These are phyloP conservation scores for Micoletzkya japonica DNA, from an alignment of 2,888 invertebrate genomes.

Conservation along the genomic window DNA sequence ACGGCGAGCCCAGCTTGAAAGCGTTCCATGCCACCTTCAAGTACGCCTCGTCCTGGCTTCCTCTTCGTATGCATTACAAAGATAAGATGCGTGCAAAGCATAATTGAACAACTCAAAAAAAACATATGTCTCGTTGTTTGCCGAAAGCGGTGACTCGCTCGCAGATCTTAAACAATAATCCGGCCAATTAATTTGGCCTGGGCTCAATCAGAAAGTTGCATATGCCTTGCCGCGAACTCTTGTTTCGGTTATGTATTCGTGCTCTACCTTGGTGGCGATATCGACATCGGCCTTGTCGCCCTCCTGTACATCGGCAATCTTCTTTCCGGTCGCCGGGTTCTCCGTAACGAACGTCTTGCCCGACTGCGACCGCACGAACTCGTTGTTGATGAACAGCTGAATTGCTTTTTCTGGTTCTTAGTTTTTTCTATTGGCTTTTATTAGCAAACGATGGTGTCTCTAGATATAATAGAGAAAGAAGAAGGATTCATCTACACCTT, in stretches of 20 bases:
- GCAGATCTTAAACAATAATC: too few species aligned
- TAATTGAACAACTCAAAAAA: neutral
- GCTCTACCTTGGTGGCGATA: constrained; percentile 66
- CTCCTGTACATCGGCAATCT: constrained; percentile 68
- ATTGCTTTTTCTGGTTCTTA: too few species aligned
- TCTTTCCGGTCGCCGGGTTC: constrained; percentile 57
- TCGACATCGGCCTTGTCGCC: constrained; percentile 76
- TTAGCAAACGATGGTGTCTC: too few species aligned
- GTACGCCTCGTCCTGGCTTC: too few species aligned
- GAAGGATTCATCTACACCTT: too few species aligned
- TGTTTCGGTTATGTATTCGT: neutral
- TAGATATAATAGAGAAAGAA: too few species aligned
- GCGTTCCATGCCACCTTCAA: constrained; percentile 69
- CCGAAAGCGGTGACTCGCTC: too few species aligned
- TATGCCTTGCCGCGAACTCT: neutral
- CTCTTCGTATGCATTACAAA: too few species aligned
- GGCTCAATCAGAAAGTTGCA: too few species aligned
- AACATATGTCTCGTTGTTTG: neutral
- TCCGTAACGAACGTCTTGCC: constrained; percentile 77
- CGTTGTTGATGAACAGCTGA: constrained; percentile 89
- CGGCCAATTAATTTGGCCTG: too few species aligned
- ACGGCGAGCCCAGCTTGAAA: constrained; percentile 69
- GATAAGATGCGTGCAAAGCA: neutral
- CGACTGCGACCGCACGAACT: constrained; percentile 84
- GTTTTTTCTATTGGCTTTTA: too few species aligned